These are phyloP conservation scores for Gastracanthus pulcherrimus DNA, from an alignment of 2,888 invertebrate genomes.

Conservation along the genomic window DNA sequence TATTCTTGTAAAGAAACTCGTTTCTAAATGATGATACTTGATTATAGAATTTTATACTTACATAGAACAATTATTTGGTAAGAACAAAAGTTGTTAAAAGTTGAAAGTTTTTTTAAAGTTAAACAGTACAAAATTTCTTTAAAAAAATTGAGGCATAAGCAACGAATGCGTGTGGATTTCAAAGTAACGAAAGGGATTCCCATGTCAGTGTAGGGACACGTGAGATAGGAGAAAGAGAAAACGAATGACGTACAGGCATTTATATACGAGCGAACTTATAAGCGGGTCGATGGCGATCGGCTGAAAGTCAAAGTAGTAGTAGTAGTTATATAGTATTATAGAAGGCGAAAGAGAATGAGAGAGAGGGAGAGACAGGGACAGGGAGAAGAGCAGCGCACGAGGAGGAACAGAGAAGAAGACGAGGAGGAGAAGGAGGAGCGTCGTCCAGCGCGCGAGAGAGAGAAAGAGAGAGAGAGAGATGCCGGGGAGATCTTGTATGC, in stretches of 20 bases:
- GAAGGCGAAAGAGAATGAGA: constrained; percentile 55
- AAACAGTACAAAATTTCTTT: not conserved
- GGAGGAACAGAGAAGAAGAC: constrained; percentile 58
- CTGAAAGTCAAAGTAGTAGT: constrained; percentile 37
- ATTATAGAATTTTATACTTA: no score
- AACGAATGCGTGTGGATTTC: constrained; percentile 21
- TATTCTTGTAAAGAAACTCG: no score
- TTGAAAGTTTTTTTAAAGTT: not conserved
- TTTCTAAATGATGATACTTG: no score
- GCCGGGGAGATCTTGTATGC: constrained; percentile 77
- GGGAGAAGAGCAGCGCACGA: constrained; percentile 65
- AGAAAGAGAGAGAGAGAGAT: constrained; percentile 62
- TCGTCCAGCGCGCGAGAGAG: constrained; percentile 50
- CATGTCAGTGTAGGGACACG: constrained; percentile 12
- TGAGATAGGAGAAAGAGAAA: constrained; percentile 58
- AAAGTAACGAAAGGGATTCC: constrained; percentile 48
- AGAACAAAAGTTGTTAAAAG: no score
- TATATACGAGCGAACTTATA: constrained; percentile 50
- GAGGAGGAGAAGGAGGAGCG: constrained; percentile 52
- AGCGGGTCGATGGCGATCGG: constrained; percentile 65
- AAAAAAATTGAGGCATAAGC: not conserved
- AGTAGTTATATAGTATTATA: constrained; percentile 34
- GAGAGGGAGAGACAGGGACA: no score
- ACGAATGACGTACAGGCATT: constrained; percentile 61
- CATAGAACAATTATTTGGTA: no score